Conservation (phyloP, 1,140 invertebrate species). For the Brachionus paranguensis region DNA sequence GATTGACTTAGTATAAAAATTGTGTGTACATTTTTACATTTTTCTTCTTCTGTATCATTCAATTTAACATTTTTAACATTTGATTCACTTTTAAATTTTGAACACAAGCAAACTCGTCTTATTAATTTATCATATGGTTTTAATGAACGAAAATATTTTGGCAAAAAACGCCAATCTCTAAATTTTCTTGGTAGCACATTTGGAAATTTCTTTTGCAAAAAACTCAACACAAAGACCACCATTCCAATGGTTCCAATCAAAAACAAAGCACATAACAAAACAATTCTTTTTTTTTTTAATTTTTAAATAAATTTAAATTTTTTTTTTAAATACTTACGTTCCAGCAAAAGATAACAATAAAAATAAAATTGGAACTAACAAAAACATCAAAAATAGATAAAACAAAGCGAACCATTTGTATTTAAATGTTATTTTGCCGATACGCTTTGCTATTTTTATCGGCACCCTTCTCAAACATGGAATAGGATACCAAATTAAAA, state of each 20-base stretch:
- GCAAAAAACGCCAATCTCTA: conserved; percentile 31
- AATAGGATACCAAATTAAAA: conserved; percentile 38
- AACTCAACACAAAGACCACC: not conserved
- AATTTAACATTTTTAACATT: not conserved
- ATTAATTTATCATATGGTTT: conserved; percentile 25
- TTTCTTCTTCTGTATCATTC: not conserved
- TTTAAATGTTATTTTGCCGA: conserved; percentile 58
- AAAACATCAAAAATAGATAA: conserved; percentile 60
- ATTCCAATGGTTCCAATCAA: not conserved
- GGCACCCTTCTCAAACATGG: conserved; percentile 54
- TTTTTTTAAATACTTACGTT: conserved; percentile 41
- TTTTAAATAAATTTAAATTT: not conserved
- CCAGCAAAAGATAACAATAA: conserved; percentile 55
- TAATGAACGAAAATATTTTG: not conserved
- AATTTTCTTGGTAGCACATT: not conserved
- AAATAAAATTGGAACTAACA: conserved; percentile 57
- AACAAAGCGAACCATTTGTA: conserved; percentile 62
- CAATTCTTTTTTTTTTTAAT: not conserved
- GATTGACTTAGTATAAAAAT: not conserved
- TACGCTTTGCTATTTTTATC: conserved; percentile 58
- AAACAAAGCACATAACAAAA: not conserved
- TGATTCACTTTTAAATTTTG: not conserved
- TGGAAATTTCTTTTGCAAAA: not conserved
- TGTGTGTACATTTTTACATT: not conserved
- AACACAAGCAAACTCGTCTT: not conserved